Evolutionary conservation across 2,797 vertebrate genomes (phyloP), one percentile per base, ranked within the genome.

Genomic region (Spondyliosoma cantharus): DNA sequence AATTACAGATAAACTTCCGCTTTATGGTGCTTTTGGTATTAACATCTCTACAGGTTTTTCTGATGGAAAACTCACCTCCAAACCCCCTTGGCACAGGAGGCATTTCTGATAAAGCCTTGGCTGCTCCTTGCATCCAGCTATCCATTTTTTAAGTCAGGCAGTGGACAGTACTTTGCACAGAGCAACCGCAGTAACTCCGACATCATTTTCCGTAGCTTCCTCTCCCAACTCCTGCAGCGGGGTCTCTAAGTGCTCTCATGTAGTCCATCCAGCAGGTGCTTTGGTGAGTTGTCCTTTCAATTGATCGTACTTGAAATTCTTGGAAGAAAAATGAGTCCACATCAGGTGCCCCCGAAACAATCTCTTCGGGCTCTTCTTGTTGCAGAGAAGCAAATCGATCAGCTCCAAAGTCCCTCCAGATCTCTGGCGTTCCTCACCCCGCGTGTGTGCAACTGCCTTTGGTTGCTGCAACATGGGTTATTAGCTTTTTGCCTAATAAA

Each of bases 291-390:
- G 32, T 48, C 57, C 75, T 66, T 59, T 74, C 50, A 61, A 48
- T 73, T 59, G 7, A 67, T 73, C 53, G 67, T 67, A 62, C 58
- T 65, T 83, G 37, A 57, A 71, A 80, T 52, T 59, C 27, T 37
- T 46, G 20, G 25, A 32, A 56, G n/a, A 74, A 53, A 63, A 25
- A 48, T n/a, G 1, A 29, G 62, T 75, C 46, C 13, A 27, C 46
- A 60, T 60, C 37, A 58, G 37, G 17, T 62, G 45, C 24, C 37
- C 37, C 45, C 20, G 1, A 73, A 32, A 83, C 58, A 80, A 80
- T 73, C 37, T 73, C 37, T 25, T 60, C 27, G 25, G 50, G n/a
- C 32, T 62, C 11, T 53, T 71, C 25, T 78, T 42, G 58, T 22
- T 52, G 37, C 16, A 19, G 25, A 67, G 52, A 27, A 49, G 45